These are phyloP conservation scores for human (Homo sapiens) DNA, from an alignment of 2,113 vertebrate genomes.

Conservation along the genomic window GRCh38 chrX:112315501-112316000, in stretches of 20 bases:
- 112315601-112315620: not conserved
- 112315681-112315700: not conserved
- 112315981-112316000: slow-evolving; percentile 30
- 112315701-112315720: not conserved
- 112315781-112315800: not conserved
- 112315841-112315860: slow-evolving; percentile 4
- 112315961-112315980: slow-evolving; percentile 2
- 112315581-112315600: not conserved
- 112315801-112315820: not conserved
- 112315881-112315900: not conserved
- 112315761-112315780: not conserved
- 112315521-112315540: slow-evolving; percentile 50
- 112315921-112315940: not conserved
- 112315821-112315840: not conserved
- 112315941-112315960: not conserved
- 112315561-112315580: not conserved
- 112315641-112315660: slow-evolving; percentile 10
- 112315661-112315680: slow-evolving; percentile 38
- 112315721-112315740: not conserved
- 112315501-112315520: slow-evolving; percentile 4
- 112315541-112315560: not conserved
- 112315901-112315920: not conserved
- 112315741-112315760: not conserved
- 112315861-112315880: not conserved
- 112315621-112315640: slow-evolving; percentile 35